Evolutionary conservation across 2,888 invertebrate species (phyloP).

Genomic region (Pandemis heparana): DNA sequence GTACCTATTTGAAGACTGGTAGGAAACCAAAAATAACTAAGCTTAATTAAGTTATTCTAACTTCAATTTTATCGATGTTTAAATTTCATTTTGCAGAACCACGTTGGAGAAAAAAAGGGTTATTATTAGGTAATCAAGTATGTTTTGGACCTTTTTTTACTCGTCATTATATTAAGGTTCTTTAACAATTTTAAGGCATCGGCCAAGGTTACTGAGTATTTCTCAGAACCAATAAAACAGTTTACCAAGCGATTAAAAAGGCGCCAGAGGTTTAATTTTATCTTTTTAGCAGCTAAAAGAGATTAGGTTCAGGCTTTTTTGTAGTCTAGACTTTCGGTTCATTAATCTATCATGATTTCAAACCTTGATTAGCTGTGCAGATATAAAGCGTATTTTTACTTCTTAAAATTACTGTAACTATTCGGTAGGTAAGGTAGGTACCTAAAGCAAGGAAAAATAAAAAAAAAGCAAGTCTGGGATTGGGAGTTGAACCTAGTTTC

Average conservation of each 20-base stretch:
- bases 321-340: conserved; percentile 1
- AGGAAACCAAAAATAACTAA: conserved; percentile 9
- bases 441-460: too few relatives aligned
- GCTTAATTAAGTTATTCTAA: neutral
- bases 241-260: conserved; percentile 9
- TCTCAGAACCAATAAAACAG: conserved; percentile 19
- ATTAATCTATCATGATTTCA: neutral
- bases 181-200: neutral
- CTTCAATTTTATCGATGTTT: neutral
- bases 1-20: neutral
- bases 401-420: too few relatives aligned
- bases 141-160: neutral
- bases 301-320: neutral
- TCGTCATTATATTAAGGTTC: conserved; percentile 8
- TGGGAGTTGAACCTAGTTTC: too few relatives aligned
- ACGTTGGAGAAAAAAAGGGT: neutral
- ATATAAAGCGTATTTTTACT: too few relatives aligned
- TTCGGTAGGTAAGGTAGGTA: too few relatives aligned
- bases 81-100: neutral
- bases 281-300: conserved; percentile 15
- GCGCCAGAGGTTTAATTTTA: conserved; percentile 13
- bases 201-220: conserved; percentile 2
- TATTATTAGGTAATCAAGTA: too few relatives aligned
- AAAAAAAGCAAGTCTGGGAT: too few relatives aligned
- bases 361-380: too few relatives aligned